Conservation (phyloP, 2,888 invertebrate species). For the Catocala fraxini region DNA sequence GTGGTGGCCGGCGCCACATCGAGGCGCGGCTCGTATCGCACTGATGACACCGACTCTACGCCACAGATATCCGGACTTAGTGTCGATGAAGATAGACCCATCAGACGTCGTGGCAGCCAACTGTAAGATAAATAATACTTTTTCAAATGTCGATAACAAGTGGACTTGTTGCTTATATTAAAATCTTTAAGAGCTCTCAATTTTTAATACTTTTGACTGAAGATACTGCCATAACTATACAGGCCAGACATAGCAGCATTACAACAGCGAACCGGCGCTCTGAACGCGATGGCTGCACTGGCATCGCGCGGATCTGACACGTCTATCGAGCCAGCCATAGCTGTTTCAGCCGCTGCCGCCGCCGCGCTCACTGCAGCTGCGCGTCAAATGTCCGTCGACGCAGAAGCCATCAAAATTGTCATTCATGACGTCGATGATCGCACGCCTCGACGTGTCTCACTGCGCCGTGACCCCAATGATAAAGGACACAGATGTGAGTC, state of each 20-base stretch:
- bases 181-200: too few species aligned
- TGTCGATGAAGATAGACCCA: constrained; percentile 92
- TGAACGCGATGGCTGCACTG: constrained; percentile 80
- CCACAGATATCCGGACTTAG: constrained; percentile 87
- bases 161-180: too few species aligned
- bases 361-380: constrained; percentile 88
- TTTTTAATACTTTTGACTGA: too few species aligned
- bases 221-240: constrained; percentile 20
- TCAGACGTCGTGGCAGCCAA: constrained; percentile 93
- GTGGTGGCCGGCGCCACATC: constrained; percentile 91
- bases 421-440: constrained; percentile 96
- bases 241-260: constrained; percentile 92
- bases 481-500: constrained; percentile 95
- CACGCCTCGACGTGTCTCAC: constrained; percentile 91
- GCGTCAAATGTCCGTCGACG: constrained; percentile 95
- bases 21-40: constrained; percentile 88
- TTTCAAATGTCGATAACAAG: too few species aligned
- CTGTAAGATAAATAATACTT: constrained; percentile 88
- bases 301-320: constrained; percentile 73
- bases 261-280: constrained; percentile 88
- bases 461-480: constrained; percentile 93
- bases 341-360: constrained; percentile 70
- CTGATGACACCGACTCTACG: constrained; percentile 87
- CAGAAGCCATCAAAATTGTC: constrained; percentile 97
- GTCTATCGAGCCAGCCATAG: constrained; percentile 68